Evolutionary conservation across 1,140 invertebrate species (phyloP).

Genomic region (Protaetia brevitarsis): DNA sequence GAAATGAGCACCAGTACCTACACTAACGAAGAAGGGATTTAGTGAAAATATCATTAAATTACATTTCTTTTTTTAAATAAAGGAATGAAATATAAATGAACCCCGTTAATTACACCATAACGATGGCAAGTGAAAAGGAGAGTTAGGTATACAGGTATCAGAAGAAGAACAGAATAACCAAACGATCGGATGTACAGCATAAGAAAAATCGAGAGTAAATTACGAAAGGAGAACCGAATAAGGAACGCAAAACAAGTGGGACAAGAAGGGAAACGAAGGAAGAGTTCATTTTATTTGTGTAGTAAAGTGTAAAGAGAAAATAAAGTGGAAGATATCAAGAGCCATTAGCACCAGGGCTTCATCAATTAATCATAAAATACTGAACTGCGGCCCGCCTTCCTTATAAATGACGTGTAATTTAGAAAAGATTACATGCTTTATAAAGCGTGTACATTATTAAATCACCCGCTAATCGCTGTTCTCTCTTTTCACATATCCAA

Average conservation of each 20-base stretch:
- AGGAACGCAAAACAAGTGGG: not conserved
- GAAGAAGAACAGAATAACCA: not conserved
- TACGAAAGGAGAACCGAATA: slow-evolving; percentile 12
- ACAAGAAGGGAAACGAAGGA: not conserved
- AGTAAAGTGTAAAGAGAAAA: slow-evolving; percentile 25
- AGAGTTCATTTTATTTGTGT: slow-evolving; percentile 21
- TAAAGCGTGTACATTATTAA: slow-evolving; percentile 43
- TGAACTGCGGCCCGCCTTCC: slow-evolving; percentile 34
- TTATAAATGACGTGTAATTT: slow-evolving; percentile 46
- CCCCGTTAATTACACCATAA: slow-evolving; percentile 18
- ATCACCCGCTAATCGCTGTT: slow-evolving; percentile 41
- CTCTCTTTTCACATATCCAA: not conserved
- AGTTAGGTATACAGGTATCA: not conserved
- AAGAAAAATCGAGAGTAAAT: not conserved
- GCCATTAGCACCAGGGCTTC: slow-evolving; percentile 40
- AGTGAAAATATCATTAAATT: slow-evolving; percentile 22
- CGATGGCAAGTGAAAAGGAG: not conserved
- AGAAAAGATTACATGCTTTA: slow-evolving; percentile 45
- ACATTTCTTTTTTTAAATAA: slow-evolving; percentile 16
- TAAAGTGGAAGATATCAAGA: slow-evolving; percentile 41
- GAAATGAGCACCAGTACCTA: not conserved
- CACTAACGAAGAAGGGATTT: not conserved
- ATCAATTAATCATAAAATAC: slow-evolving; percentile 41
- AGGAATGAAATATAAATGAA: slow-evolving; percentile 11
- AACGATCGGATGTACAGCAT: not conserved